Conservation (phyloP, 2,797 vertebrate species). For the Myotis myotis region DNA sequence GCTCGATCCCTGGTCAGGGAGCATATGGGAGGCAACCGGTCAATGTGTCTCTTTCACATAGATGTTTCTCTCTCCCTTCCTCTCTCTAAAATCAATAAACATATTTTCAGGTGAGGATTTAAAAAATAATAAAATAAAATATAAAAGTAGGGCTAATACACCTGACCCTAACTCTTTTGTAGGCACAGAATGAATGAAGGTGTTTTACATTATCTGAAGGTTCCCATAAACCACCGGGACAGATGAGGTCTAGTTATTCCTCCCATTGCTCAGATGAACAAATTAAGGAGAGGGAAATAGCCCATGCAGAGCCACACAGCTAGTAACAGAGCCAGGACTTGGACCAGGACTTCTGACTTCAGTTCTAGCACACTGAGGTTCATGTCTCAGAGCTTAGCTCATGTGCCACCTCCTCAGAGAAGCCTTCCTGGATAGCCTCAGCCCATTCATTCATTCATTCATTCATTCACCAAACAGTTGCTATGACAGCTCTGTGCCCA, state of each 20-base stretch:
- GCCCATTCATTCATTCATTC: neutral
- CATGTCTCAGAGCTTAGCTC: neutral
- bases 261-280: conserved; percentile 28
- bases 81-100: neutral
- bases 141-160: neutral
- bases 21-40: neutral
- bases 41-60: neutral
- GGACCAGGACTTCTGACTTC: conserved; percentile 5
- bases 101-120: neutral
- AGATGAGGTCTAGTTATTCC: neutral
- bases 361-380: neutral
- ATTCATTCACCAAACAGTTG: neutral
- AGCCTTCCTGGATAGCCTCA: conserved; percentile 10
- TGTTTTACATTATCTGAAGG: neutral
- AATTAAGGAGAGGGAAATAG: neutral
- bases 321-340: conserved; percentile 11
- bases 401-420: neutral
- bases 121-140: neutral
- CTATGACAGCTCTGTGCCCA: neutral
- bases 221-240: neutral
- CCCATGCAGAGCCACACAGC: neutral
- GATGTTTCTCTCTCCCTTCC: neutral
- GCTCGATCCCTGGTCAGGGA: neutral
- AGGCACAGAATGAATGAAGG: neutral
- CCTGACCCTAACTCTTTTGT: neutral